phyloP scores from a whole-genome alignment of 2,888 invertebrate genomes.

The Mythimna vitellina region DNA sequence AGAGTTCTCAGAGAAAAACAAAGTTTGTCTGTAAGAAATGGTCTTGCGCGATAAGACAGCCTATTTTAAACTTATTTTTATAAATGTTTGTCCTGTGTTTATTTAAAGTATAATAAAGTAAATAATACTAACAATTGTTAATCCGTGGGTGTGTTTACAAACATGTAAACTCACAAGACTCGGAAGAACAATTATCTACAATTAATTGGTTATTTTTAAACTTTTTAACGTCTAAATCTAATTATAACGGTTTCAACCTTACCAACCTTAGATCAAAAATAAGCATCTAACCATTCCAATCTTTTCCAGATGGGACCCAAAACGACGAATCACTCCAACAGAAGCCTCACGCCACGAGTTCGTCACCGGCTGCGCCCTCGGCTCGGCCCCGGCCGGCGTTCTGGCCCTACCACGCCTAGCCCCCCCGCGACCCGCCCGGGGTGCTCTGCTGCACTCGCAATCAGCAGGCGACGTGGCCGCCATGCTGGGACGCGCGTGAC shows the following conservation, averaged over 20 bases:
- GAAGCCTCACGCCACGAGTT: slow-evolving; percentile 98
- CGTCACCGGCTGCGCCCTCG: slow-evolving; percentile 89
- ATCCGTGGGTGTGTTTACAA: too few species aligned
- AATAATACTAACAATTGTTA: too few species aligned
- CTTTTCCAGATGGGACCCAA: slow-evolving; percentile 96
- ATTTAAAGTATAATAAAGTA: too few species aligned
- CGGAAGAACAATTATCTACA: too few species aligned
- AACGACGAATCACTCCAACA: slow-evolving; percentile 97
- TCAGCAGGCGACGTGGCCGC: slow-evolving; percentile 92
- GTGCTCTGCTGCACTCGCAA: slow-evolving; percentile 91
- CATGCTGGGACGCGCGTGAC: slow-evolving; percentile 92
- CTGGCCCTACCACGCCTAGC: slow-evolving; percentile 85
- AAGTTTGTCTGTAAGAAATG: too few species aligned
- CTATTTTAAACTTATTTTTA: too few species aligned
- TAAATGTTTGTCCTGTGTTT: too few species aligned
- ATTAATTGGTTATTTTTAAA: neutral
- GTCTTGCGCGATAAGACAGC: too few species aligned
- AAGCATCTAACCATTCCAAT: neutral
- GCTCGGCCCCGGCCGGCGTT: slow-evolving; percentile 85
- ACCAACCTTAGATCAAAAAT: neutral
- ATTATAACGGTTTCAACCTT: neutral
- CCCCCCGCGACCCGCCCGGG: slow-evolving; percentile 79
- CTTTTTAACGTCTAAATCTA: neutral
- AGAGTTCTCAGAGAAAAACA: too few species aligned
- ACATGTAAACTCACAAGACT: too few species aligned